A percentile compares a stretch with the other conserved stretches of the same genome.
Evolutionary conservation across 2,797 vertebrate genomes (phyloP).

Genomic region (Pseudochirops cupreus): DNA sequence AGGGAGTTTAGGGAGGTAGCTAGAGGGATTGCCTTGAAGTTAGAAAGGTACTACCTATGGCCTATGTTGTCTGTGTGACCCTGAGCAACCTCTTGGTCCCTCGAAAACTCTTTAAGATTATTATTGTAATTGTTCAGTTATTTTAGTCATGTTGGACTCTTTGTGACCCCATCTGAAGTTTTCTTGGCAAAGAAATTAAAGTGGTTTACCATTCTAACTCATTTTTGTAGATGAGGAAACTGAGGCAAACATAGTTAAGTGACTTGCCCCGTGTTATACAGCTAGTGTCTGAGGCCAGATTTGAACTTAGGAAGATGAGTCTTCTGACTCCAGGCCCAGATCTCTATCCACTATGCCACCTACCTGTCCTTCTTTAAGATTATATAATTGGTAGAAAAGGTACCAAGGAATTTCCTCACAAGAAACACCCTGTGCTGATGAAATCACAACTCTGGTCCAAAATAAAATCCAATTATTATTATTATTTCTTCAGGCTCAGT

Average conservation of each 20-base stretch:
- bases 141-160: background rate
- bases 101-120: background rate
- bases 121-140: background rate
- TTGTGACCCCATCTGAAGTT: background rate
- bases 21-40: background rate
- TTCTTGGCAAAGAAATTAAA: background rate
- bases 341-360: background rate
- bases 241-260: background rate
- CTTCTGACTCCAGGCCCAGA: background rate
- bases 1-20: background rate
- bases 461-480: too few species aligned
- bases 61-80: background rate
- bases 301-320: background rate
- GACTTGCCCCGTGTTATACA: background rate
- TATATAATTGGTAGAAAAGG: background rate
- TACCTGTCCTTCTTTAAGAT: background rate
- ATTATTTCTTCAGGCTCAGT: background rate
- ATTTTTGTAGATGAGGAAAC: background rate
- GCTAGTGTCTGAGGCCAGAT: background rate
- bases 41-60: background rate
- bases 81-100: background rate
- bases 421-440: background rate
- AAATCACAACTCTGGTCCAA: too few species aligned
- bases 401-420: background rate
- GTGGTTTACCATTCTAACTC: background rate